Evolutionary conservation across 2,797 vertebrate genomes (phyloP).

Genomic region (Pangasius djambal): DNA sequence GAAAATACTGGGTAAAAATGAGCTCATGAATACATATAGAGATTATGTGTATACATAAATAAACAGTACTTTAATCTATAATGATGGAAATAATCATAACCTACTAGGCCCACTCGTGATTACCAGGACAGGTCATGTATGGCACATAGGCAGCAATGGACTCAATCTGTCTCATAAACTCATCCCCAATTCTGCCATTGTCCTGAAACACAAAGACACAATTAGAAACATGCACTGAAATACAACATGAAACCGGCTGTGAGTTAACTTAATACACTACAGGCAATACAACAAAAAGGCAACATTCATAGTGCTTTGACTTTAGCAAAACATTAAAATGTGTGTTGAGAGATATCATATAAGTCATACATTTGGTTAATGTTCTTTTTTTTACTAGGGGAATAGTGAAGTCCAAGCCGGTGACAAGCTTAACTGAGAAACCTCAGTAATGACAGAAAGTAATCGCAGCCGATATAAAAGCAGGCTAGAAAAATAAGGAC

Average conservation of each 20-base stretch:
- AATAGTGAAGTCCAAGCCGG: neutral
- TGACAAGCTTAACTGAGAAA: slow-evolving; percentile 22
- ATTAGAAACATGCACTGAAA: slow-evolving; percentile 14
- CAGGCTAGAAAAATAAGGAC: slow-evolving; percentile 17
- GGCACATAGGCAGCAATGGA: slow-evolving; percentile 86
- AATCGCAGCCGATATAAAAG: neutral
- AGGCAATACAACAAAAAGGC: slow-evolving; percentile 12
- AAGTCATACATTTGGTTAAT: neutral
- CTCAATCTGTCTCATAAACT: slow-evolving; percentile 88
- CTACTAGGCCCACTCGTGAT: slow-evolving; percentile 86
- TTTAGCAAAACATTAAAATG: neutral
- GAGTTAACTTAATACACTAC: neutral
- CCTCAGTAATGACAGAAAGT: slow-evolving; percentile 30
- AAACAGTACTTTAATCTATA: neutral
- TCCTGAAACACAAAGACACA: slow-evolving; percentile 68
- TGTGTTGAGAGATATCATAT: neutral
- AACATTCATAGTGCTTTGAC: neutral
- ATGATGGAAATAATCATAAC: slow-evolving; percentile 56
- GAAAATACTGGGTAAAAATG: neutral
- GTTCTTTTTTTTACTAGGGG: neutral
- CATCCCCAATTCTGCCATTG: slow-evolving; percentile 83
- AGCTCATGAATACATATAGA: neutral
- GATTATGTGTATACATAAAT: neutral
- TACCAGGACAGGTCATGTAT: slow-evolving; percentile 91
- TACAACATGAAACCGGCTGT: slow-evolving; percentile 36